These are phyloP conservation scores for Connochaetes taurinus DNA, from an alignment of 2,113 vertebrate species.

Conservation along the genomic window DNA sequence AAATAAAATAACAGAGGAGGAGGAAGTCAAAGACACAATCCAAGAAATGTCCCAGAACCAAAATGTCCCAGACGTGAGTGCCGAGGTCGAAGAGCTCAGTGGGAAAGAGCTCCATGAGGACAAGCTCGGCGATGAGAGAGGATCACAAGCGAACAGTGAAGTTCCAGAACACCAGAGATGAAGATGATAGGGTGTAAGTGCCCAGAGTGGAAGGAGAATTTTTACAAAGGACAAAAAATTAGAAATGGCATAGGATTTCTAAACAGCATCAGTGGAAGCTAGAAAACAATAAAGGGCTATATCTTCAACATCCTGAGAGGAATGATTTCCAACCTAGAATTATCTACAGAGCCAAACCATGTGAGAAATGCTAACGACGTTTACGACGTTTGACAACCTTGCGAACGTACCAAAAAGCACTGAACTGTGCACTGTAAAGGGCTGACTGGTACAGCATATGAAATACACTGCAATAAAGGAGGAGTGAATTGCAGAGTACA, in stretches of 20 bases:
- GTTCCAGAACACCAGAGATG: fast-evolving
- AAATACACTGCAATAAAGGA: background rate
- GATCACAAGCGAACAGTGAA: fast-evolving
- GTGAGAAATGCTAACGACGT: background rate
- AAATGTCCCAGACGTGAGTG: fast-evolving
- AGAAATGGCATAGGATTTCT: background rate
- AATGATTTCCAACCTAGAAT: background rate
- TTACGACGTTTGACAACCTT: background rate
- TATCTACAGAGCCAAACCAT: fast-evolving
- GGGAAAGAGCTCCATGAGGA: background rate
- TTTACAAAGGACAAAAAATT: background rate
- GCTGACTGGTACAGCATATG: fast-evolving
- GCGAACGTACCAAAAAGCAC: background rate
- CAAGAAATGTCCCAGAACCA: background rate
- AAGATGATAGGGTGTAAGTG: fast-evolving
- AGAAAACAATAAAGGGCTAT: background rate
- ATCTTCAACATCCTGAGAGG: background rate
- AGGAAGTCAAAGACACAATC: background rate
- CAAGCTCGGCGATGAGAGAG: fast-evolving
- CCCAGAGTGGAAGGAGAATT: background rate
- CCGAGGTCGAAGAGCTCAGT: background rate
- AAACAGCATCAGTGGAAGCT: background rate
- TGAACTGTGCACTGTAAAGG: background rate
- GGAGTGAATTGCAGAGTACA: fast-evolving
- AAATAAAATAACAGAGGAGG: background rate